These are phyloP conservation scores for Cryptoprocta ferox DNA, from an alignment of 2,797 vertebrate species.

Conservation along the genomic window DNA sequence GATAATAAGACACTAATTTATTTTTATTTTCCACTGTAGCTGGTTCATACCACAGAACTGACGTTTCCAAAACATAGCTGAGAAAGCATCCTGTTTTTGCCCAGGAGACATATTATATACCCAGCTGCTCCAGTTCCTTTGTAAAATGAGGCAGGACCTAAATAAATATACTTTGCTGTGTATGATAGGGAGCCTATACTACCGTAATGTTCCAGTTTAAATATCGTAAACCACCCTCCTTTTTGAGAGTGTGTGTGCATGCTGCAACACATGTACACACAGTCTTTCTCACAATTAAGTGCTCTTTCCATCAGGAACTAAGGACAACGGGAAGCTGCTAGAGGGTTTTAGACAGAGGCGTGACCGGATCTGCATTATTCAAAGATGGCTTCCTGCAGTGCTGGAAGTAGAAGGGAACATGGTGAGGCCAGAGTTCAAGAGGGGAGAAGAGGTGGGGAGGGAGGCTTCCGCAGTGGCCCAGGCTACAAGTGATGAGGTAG, in stretches of 20 bases:
- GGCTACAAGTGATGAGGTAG: background rate
- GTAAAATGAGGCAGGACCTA: conserved; percentile 34
- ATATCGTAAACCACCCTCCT: background rate
- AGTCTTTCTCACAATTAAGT: background rate
- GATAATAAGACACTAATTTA: background rate
- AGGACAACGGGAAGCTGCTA: background rate
- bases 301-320: background rate
- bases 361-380: background rate
- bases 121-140: background rate
- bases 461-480: background rate
- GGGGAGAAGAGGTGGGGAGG: background rate
- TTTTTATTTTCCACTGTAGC: background rate
- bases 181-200: background rate
- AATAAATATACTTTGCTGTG: background rate
- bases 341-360: conserved; percentile 15
- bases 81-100: conserved; percentile 29
- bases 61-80: conserved; percentile 13
- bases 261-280: fast-evolving
- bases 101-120: background rate
- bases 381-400: background rate
- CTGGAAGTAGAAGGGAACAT: background rate
- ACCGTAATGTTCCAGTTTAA: background rate
- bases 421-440: background rate
- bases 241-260: background rate
- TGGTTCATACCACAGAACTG: background rate